phyloP scores from a whole-genome alignment of 2,888 invertebrate genomes.

The Caenorhabditis panamensis region DNA sequence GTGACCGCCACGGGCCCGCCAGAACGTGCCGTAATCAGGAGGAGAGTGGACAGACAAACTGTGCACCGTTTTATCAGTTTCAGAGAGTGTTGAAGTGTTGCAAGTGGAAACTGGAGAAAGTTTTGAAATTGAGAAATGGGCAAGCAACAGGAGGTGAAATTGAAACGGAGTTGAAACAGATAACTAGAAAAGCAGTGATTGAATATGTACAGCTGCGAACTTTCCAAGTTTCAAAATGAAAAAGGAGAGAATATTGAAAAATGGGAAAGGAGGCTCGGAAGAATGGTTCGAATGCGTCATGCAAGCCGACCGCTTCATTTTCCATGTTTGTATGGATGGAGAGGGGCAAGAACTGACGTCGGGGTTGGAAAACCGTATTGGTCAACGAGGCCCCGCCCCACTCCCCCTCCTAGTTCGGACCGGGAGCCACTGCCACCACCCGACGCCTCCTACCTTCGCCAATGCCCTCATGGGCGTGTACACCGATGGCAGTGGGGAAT shows the following conservation, averaged over 20 bases:
- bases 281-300: conserved; percentile 50
- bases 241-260: not conserved
- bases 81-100: not conserved
- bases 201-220: no score
- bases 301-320: conserved; percentile 32
- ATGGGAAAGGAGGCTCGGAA: conserved; percentile 5
- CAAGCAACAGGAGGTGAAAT: not conserved
- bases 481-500: conserved; percentile 28
- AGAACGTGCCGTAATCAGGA: conserved; percentile 53
- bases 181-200: not conserved
- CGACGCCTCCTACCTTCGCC: conserved; percentile 11
- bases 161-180: not conserved
- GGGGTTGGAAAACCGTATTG: conserved; percentile 49
- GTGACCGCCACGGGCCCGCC: conserved; percentile 32
- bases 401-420: conserved; percentile 4
- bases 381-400: conserved; percentile 45
- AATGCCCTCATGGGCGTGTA: conserved; percentile 43
- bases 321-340: conserved; percentile 23
- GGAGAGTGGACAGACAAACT: not conserved
- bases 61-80: conserved; percentile 11
- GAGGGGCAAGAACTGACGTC: conserved; percentile 30
- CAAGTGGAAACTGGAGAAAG: conserved; percentile 3
- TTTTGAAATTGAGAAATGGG: not conserved
- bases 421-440: conserved; percentile 12
- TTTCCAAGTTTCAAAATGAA: conserved; percentile 11